Evolutionary conservation across 2,888 invertebrate species (phyloP).

Genomic region (Argyra leucocephala): DNA sequence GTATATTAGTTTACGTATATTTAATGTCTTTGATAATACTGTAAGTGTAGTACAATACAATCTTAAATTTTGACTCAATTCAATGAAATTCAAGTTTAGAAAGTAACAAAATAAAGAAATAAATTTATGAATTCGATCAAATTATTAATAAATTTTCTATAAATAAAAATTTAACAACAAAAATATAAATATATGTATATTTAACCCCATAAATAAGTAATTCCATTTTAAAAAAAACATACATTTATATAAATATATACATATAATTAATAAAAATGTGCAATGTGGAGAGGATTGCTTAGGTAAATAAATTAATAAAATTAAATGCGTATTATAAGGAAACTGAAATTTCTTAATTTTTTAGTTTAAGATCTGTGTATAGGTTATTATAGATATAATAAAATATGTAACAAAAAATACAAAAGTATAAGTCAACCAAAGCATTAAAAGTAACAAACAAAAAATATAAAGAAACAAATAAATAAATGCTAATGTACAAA

Average conservation of each 20-base stretch:
- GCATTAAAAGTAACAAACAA: neutral
- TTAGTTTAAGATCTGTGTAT: conserved; percentile 5
- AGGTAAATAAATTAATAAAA: neutral
- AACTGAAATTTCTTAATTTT: neutral
- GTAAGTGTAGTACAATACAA: no score
- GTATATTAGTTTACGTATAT: no score
- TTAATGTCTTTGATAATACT: no score
- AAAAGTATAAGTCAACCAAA: neutral
- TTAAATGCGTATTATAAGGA: neutral
- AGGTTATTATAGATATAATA: neutral
- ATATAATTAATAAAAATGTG: neutral
- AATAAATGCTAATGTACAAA: neutral
- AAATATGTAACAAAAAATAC: neutral
- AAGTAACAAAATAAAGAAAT: neutral
- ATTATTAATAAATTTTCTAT: neutral
- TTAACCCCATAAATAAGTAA: neutral
- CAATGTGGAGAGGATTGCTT: conserved; percentile 1
- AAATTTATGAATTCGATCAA: neutral
- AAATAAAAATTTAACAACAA: neutral
- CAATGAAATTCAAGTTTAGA: no score
- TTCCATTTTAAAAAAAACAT: conserved; percentile 2
- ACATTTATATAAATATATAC: no score
- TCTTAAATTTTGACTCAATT: no score
- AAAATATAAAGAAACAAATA: neutral
- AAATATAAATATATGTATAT: neutral